A percentile compares a stretch with the other conserved stretches of the same genome.
Evolutionary conservation across 2,797 vertebrate species (phyloP).

Genomic region (Microchirus variegatus): DNA sequence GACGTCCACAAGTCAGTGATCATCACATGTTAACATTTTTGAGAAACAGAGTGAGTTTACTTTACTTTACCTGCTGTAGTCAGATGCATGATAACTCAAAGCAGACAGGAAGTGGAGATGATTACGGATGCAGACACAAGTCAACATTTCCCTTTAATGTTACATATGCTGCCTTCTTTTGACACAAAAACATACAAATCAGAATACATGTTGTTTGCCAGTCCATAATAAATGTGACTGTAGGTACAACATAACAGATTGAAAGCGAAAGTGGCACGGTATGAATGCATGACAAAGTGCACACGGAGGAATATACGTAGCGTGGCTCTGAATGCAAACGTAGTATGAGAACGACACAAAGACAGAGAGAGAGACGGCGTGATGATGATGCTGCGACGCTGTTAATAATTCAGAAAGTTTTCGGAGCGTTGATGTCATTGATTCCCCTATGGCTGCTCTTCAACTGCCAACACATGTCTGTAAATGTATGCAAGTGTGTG

Average conservation of each 20-base stretch:
- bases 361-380: neutral
- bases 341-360: neutral
- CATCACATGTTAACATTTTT: constrained; percentile 11
- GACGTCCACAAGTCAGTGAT: too few relatives aligned
- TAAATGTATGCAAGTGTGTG: constrained; percentile 8
- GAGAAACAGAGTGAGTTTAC: neutral
- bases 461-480: constrained; percentile 27
- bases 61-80: constrained; percentile 39
- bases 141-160: constrained; percentile 30
- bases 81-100: constrained; percentile 26
- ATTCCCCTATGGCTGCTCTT: constrained; percentile 48
- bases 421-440: constrained; percentile 50
- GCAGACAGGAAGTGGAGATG: constrained; percentile 32
- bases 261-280: constrained; percentile 28
- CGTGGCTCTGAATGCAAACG: constrained; percentile 21
- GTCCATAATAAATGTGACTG: constrained; percentile 14
- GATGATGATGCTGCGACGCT: constrained; percentile 12
- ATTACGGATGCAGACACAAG: constrained; percentile 34
- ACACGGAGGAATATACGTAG: constrained; percentile 16
- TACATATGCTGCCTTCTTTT: constrained; percentile 19
- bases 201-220: constrained; percentile 22
- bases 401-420: constrained; percentile 69
- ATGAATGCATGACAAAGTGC: constrained; percentile 17
- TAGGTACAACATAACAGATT: constrained; percentile 26
- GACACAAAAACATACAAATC: constrained; percentile 22